Percentiles rank a stretch among this genome's conserved stretches.
These are phyloP conservation scores for Acheta domesticus DNA, from an alignment of 2,888 invertebrate species.

Conservation along the genomic window DNA sequence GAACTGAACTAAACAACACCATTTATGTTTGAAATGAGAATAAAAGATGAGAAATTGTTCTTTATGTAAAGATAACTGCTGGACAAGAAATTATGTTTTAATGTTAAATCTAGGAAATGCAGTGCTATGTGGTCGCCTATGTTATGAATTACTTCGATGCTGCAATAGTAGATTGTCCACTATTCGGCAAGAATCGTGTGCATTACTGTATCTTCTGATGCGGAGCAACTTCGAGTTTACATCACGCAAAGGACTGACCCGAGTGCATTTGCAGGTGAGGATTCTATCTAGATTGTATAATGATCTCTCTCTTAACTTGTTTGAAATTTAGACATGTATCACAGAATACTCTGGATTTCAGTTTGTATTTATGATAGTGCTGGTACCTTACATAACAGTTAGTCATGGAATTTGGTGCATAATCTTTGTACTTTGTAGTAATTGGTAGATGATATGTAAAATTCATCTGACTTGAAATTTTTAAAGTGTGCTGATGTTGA, in stretches of 20 bases:
- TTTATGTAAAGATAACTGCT: no score
- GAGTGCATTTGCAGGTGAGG: constrained; percentile 80
- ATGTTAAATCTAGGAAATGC: constrained; percentile 65
- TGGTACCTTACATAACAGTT: no score
- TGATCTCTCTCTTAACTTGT: not conserved
- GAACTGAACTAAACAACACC: no score
- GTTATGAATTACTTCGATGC: constrained; percentile 73
- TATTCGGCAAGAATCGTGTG: constrained; percentile 86
- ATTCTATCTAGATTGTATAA: not conserved
- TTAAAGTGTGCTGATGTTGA: no score
- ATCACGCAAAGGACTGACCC: constrained; percentile 74
- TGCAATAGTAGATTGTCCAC: constrained; percentile 83
- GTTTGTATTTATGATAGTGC: no score
- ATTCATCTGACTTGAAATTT: no score
- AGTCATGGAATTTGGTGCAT: no score
- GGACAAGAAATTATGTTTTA: not conserved
- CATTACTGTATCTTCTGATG: constrained; percentile 87
- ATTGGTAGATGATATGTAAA: no score
- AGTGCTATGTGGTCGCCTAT: constrained; percentile 73
- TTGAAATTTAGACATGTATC: no score
- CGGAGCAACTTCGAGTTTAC: constrained; percentile 91
- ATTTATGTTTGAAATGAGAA: no score
- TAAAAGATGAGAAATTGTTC: no score
- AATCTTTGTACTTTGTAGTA: no score
- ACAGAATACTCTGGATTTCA: not conserved